These are phyloP conservation scores for Sclerurus mexicanus DNA, from an alignment of 2,113 vertebrate species.

Conservation along the genomic window DNA sequence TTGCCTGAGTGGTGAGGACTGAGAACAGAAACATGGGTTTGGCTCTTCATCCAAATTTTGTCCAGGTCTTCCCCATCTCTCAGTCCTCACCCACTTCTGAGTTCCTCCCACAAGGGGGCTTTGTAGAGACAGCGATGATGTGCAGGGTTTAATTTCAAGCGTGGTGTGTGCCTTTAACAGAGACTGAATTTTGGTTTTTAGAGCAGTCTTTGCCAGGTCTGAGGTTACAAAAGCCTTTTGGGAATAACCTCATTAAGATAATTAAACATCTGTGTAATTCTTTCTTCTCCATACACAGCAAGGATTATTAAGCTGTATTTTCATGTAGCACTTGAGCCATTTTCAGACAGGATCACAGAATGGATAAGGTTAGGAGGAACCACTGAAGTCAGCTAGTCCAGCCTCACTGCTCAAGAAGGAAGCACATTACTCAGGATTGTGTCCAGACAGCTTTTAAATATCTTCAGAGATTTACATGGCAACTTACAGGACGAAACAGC, in stretches of 20 bases:
- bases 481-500: neutral
- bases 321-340: constrained; percentile 3
- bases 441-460: neutral
- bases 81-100: neutral
- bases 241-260: constrained; percentile 63
- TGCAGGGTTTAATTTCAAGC: neutral
- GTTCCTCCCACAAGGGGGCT: neutral
- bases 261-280: constrained; percentile 65
- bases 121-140: neutral
- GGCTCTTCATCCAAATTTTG: neutral
- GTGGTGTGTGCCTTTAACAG: neutral
- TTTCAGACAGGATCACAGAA: neutral
- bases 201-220: constrained; percentile 9
- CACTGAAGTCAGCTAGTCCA: neutral
- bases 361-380: neutral
- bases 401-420: neutral
- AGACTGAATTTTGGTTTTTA: neutral
- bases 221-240: constrained; percentile 45
- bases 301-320: constrained; percentile 51
- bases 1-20: neutral
- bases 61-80: neutral
- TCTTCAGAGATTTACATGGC: neutral
- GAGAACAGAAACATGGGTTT: neutral
- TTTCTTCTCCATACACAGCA: constrained; percentile 3
- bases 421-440: neutral